A percentile compares a stretch with the other conserved stretches of the same genome.
phyloP scores from a whole-genome alignment of 2,113 vertebrate species.

The Oncorhynchus masou region DNA sequence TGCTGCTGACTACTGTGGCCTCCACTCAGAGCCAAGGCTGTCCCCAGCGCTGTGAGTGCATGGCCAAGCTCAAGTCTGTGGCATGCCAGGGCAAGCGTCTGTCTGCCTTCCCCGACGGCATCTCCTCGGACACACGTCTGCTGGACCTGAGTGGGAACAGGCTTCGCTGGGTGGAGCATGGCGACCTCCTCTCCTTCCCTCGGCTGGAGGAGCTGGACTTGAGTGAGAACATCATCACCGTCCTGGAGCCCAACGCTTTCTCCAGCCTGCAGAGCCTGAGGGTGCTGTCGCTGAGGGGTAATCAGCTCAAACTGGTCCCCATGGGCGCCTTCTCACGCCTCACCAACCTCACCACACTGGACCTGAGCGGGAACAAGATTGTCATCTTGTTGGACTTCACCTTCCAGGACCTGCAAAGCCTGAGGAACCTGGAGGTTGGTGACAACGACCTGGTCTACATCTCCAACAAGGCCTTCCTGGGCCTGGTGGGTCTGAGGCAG shows the following conservation, averaged over 20 bases:
- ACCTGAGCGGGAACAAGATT: constrained; percentile 94
- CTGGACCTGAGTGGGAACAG: constrained; percentile 92
- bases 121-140: constrained; percentile 83
- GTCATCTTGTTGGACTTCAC: constrained; percentile 94
- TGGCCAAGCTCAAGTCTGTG: constrained; percentile 77
- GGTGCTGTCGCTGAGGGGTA: constrained; percentile 82
- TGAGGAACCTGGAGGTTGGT: constrained; percentile 87
- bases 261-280: constrained; percentile 83
- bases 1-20: constrained; percentile 64
- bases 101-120: constrained; percentile 85
- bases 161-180: constrained; percentile 90
- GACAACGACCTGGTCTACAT: constrained; percentile 98
- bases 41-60: constrained; percentile 90
- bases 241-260: constrained; percentile 93
- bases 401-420: constrained; percentile 87
- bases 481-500: constrained; percentile 84
- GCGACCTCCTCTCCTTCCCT: constrained; percentile 80
- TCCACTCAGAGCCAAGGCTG: constrained; percentile 69
- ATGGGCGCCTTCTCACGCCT: constrained; percentile 89
- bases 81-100: constrained; percentile 86
- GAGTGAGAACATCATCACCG: constrained; percentile 90
- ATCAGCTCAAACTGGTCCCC: constrained; percentile 92
- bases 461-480: constrained; percentile 90
- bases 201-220: constrained; percentile 90
- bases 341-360: constrained; percentile 88